Percentiles rank a stretch among this genome's conserved stretches.
phyloP scores from a whole-genome alignment of 2,797 vertebrate genomes.

The Eutrigla gurnardus region DNA sequence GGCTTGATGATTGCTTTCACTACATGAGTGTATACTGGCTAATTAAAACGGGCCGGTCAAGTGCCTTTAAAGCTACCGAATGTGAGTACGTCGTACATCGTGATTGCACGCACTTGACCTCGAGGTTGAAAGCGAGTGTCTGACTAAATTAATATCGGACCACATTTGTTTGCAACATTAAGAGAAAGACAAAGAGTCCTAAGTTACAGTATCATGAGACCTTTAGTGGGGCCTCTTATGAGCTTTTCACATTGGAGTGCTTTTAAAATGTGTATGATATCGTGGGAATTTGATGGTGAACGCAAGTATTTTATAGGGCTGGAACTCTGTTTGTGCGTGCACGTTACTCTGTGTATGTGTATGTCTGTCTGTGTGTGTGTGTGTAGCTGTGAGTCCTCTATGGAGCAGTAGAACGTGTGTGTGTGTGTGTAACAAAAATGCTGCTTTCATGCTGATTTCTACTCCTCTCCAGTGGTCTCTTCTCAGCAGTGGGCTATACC shows the following conservation, averaged over 20 bases:
- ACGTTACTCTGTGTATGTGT: too few relatives aligned
- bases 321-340: neutral
- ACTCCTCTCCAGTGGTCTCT: slow-evolving; percentile 47
- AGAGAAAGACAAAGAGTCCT: neutral
- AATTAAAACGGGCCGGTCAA: slow-evolving; percentile 47
- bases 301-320: neutral
- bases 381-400: neutral
- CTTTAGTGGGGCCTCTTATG: neutral
- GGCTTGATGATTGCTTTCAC: slow-evolving; percentile 23
- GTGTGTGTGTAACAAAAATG: slow-evolving; percentile 22
- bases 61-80: slow-evolving; percentile 47
- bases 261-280: neutral
- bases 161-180: neutral
- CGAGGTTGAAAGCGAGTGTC: slow-evolving; percentile 15
- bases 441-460: slow-evolving; percentile 63
- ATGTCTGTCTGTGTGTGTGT: neutral
- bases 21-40: slow-evolving; percentile 2
- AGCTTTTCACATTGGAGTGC: neutral
- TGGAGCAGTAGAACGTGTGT: slow-evolving; percentile 1
- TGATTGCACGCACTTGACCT: slow-evolving; percentile 56
- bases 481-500: slow-evolving; percentile 63
- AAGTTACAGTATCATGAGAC: neutral
- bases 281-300: neutral
- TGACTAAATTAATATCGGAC: neutral
- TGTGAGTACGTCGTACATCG: slow-evolving; percentile 43